Evolutionary conservation across 2,888 invertebrate genomes (phyloP), one percentile per base, ranked within the genome.

Genomic region (Scaptomyza flava): DNA sequence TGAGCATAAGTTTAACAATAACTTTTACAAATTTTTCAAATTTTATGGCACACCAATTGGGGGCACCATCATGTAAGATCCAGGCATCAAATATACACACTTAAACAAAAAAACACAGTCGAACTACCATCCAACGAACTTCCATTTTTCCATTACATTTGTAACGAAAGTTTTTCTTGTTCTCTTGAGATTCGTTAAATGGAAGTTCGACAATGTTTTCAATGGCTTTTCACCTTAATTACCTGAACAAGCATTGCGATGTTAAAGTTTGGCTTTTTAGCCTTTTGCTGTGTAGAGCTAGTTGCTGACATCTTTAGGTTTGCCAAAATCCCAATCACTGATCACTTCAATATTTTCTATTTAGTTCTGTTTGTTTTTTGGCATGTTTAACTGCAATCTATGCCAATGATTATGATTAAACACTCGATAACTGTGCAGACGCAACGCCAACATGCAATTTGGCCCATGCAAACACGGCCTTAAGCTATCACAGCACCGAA

Each of bases 11-110:
- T 72, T 81, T 70, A 63, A 68, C 64, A 64, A 52, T 58, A 71
- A 65, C 77, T 77, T 68, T 83, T 64, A 68, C 68, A 63, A 56
- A 51, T 67, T 59, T 68, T 71, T 71, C 71, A 77, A 68, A 63
- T 69, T 85, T 87, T 63, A 71, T 74, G 46, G 85, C 79, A 46
- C 74, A 17, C 62, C 63, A 71, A 87, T 87, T 87, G 86, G 60
- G 81, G 84, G 71, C 69, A 47, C 11, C 64, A 38, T 52, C 31
- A 20, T 33, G n/a, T 51, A 2, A 41, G 17, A 41, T 41, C 11
- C n/a, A 20, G 31, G 38, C 34, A 27, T 45, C 31, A 38, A 64
- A 31, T 12, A 12, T 14, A 11, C 33, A 12, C 36, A 14, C 17
- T 30, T 47, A 3, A 27, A 27, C 3, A 46, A 17, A 9, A 38